A percentile compares a stretch with the other conserved stretches of the same genome.
These are phyloP conservation scores for Rhabdophis nuchalis DNA, from an alignment of 2,797 vertebrate genomes.

Conservation along the genomic window DNA sequence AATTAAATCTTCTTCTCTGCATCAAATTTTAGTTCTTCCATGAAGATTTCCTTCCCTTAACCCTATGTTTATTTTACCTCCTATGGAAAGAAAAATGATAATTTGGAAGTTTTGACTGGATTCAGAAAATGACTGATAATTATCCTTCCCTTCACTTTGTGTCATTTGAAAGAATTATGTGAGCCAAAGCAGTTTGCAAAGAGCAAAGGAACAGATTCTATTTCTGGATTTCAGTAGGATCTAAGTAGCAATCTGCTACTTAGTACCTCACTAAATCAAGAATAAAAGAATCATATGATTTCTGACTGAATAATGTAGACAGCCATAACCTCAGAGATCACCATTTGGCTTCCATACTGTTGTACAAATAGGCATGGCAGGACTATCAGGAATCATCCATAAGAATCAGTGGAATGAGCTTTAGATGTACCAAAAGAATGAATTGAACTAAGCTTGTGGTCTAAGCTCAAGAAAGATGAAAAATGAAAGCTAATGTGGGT, in stretches of 20 bases:
- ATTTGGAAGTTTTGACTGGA: not conserved
- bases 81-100: not conserved
- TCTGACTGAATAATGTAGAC: not conserved
- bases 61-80: conserved; percentile 22
- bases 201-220: conserved; percentile 22
- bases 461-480: not conserved
- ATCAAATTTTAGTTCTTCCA: not conserved
- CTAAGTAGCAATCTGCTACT: not conserved
- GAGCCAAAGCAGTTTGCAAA: conserved; percentile 14
- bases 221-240: not conserved
- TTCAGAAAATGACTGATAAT: not conserved
- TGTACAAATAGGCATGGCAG: not conserved
- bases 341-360: not conserved
- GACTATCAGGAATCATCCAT: not conserved
- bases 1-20: not conserved
- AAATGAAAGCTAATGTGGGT: not conserved
- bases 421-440: not conserved
- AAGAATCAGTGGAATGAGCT: not conserved
- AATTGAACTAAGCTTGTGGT: not conserved
- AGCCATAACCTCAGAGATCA: too few species aligned
- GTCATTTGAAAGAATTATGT: conserved; percentile 8
- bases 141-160: not conserved
- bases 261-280: not conserved
- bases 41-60: conserved; percentile 23
- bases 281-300: not conserved